A percentile compares a stretch with the other conserved stretches of the same genome.
These are phyloP conservation scores for Epizoanthus scotinus DNA, from an alignment of 92 coral and sea anemone genomes.

Conservation along the genomic window DNA sequence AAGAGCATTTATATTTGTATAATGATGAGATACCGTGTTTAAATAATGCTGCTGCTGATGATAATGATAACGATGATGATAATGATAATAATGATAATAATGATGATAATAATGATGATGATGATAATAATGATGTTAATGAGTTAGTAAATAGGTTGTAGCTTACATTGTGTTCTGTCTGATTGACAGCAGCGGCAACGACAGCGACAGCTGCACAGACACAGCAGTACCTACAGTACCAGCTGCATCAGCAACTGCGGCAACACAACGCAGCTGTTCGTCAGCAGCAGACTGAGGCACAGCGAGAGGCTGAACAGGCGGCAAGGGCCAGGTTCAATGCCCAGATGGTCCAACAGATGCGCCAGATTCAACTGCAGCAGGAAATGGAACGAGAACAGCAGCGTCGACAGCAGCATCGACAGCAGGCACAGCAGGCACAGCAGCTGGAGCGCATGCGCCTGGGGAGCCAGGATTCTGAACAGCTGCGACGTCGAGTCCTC, in stretches of 20 bases:
- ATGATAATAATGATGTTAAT: too few relatives aligned
- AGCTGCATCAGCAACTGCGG: constrained; percentile 55
- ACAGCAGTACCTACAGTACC: constrained; percentile 43
- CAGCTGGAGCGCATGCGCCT: constrained; percentile 31
- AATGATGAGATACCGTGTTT: too few relatives aligned
- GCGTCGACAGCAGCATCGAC: constrained; percentile 14
- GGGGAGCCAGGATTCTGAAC: constrained; percentile 2
- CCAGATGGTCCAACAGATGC: constrained; percentile 59
- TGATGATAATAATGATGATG: too few relatives aligned
- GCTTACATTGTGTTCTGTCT: too few relatives aligned
- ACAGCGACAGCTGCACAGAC: constrained; percentile 37
- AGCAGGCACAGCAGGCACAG: constrained; percentile 20
- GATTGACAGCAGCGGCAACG: constrained; percentile 19
- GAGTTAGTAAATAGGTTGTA: too few relatives aligned
- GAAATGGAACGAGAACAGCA: constrained; percentile 38
- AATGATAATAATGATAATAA: too few relatives aligned
- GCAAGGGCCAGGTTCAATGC: constrained; percentile 52
- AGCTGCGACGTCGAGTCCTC: constrained; percentile 12
- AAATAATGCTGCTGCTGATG: too few relatives aligned
- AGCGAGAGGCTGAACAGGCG: constrained; percentile 24
- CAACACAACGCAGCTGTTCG: constrained; percentile 46
- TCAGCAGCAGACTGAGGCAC: constrained; percentile 46
- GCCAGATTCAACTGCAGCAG: constrained; percentile 58
- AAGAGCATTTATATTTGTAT: too few relatives aligned
- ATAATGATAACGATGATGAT: too few relatives aligned